Evolutionary conservation across 2,797 vertebrate genomes (phyloP).

Genomic region (Chelmon rostratus): DNA sequence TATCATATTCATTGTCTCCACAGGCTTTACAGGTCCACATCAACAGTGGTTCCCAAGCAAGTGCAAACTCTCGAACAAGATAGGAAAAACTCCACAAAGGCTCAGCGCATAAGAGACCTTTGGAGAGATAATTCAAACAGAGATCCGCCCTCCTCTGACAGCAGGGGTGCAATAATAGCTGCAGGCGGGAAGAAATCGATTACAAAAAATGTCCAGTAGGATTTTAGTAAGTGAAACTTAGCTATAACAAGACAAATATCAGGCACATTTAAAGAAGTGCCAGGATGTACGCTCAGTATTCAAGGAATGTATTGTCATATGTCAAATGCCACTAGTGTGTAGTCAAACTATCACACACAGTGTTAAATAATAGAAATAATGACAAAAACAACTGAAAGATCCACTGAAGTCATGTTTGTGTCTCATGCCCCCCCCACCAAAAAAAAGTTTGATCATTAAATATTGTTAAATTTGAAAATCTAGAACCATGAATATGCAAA

Average conservation of each 20-base stretch:
- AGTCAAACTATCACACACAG: neutral
- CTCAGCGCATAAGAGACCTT: neutral
- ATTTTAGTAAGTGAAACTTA: neutral
- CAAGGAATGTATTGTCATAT: neutral
- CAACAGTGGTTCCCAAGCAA: conserved; percentile 26
- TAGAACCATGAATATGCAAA: too few species aligned
- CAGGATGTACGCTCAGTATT: neutral
- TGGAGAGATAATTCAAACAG: neutral
- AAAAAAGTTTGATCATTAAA: too few species aligned
- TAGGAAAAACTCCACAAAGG: neutral
- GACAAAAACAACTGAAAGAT: neutral
- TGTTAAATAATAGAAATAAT: neutral
- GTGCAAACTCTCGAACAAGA: neutral
- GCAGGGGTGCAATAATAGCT: neutral
- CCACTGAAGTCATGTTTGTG: neutral
- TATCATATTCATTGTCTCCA: neutral
- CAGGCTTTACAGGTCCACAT: neutral
- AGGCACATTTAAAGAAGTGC: neutral
- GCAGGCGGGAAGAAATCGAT: neutral
- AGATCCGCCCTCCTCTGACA: conserved; percentile 11
- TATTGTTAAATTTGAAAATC: too few species aligned
- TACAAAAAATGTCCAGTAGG: neutral
- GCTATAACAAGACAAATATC: neutral
- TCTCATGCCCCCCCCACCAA: too few species aligned
- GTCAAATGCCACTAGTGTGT: neutral